phyloP scores from a whole-genome alignment of 2,888 invertebrate species.

The Agonopterix alstromeriana region DNA sequence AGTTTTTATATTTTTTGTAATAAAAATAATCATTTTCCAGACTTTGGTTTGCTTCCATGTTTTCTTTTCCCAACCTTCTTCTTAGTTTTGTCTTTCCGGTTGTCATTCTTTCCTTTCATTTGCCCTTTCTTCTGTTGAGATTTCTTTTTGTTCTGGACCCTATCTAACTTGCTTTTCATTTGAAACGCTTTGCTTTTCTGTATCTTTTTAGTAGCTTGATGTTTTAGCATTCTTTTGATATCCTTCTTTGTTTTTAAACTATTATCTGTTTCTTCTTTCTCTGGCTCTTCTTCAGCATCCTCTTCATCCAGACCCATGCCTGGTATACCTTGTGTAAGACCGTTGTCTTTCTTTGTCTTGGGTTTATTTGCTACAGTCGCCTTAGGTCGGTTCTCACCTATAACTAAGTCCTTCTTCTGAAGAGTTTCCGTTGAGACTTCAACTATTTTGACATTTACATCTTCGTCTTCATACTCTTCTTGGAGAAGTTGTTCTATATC shows the following conservation, averaged over 20 bases:
- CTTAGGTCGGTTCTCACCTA: conserved; percentile 81
- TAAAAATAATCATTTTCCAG: too few species aligned
- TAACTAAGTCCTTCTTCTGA: conserved; percentile 82
- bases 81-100: conserved; percentile 57
- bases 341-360: conserved; percentile 28
- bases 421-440: conserved; percentile 84
- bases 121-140: conserved; percentile 64
- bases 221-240: conserved; percentile 81
- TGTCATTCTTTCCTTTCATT: conserved; percentile 29
- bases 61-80: conserved; percentile 53
- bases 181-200: conserved; percentile 87
- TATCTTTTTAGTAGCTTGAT: conserved; percentile 83
- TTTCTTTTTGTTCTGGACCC: conserved; percentile 82
- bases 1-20: too few species aligned
- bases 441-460: conserved; percentile 86
- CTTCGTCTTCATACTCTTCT: conserved; percentile 85
- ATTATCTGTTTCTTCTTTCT: conserved; percentile 33
- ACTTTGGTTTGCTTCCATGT: conserved; percentile 25
- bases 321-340: conserved; percentile 29
- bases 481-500: conserved; percentile 81
- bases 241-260: conserved; percentile 78
- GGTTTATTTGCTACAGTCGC: conserved; percentile 20
- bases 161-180: conserved; percentile 83
- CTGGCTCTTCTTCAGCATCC: conserved; percentile 36
- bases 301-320: conserved; percentile 59